phyloP scores from a whole-genome alignment of 2,797 vertebrate genomes.

The Poeciliopsis turneri region DNA sequence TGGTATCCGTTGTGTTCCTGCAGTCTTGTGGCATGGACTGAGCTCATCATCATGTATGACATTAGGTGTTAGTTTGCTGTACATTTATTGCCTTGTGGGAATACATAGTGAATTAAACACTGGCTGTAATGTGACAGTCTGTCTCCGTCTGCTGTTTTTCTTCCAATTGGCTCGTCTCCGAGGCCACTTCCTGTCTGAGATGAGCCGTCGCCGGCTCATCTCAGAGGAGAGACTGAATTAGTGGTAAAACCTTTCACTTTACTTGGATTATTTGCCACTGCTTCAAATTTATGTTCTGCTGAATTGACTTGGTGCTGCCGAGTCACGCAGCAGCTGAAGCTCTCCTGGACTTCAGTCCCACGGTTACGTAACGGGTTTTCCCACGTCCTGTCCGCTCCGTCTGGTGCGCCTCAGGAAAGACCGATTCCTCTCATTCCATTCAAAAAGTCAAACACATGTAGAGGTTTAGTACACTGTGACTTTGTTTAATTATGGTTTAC shows the following conservation, averaged over 20 bases:
- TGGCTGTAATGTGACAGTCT: conserved; percentile 68
- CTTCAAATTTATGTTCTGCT: neutral
- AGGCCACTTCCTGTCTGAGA: neutral
- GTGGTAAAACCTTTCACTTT: neutral
- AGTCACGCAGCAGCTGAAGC: neutral
- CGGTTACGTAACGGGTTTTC: neutral
- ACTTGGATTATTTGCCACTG: neutral
- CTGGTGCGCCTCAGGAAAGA: neutral
- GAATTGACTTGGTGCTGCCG: neutral
- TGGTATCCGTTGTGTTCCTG: conserved; percentile 50
- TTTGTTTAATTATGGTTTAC: neutral
- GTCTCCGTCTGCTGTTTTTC: conserved; percentile 36
- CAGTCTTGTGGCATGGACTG: conserved; percentile 59
- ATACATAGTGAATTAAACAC: conserved; percentile 77
- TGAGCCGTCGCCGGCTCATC: neutral
- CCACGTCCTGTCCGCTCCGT: neutral
- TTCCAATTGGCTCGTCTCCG: neutral
- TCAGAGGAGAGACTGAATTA: neutral
- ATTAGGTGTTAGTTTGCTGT: conserved; percentile 74
- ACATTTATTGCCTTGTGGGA: conserved; percentile 76
- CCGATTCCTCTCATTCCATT: neutral
- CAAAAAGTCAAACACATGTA: neutral
- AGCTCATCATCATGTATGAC: conserved; percentile 63
- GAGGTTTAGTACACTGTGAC: neutral
- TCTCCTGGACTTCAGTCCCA: neutral